These are phyloP conservation scores for Eidolon dupreanum DNA, from an alignment of 2,797 vertebrate species.

Conservation along the genomic window DNA sequence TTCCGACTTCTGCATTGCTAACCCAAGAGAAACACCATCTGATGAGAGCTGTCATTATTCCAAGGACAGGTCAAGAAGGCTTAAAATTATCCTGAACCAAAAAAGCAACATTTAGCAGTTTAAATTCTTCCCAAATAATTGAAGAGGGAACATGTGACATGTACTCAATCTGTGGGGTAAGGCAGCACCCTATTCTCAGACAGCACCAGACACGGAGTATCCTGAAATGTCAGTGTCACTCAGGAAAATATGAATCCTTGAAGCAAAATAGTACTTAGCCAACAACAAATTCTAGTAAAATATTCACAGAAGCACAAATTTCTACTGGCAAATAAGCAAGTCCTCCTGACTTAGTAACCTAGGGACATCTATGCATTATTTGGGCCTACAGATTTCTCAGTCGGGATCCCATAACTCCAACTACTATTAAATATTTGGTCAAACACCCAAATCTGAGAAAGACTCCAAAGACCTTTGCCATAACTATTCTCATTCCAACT, in stretches of 20 bases:
- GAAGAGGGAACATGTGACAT: not conserved
- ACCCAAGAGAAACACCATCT: not conserved
- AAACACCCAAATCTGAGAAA: not conserved
- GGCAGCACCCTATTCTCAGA: not conserved
- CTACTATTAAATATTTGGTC: not conserved
- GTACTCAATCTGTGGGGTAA: not conserved
- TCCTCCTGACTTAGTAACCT: not conserved
- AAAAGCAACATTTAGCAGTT: not conserved
- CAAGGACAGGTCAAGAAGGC: not conserved
- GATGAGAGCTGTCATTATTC: not conserved
- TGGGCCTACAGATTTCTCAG: not conserved
- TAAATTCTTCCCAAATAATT: not conserved
- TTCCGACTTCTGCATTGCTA: not conserved
- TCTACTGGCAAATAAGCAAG: not conserved
- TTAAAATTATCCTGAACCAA: not conserved
- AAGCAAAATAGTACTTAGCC: not conserved
- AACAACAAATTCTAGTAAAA: not conserved
- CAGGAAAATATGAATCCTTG: not conserved
- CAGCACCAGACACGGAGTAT: not conserved
- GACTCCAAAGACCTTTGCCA: not conserved
- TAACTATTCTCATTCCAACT: not conserved
- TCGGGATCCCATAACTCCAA: not conserved
- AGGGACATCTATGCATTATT: not conserved
- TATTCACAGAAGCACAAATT: not conserved
- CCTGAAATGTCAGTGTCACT: not conserved